Evolutionary conservation across 2,888 invertebrate genomes (phyloP).

Genomic region (Drosophila paucipuncta): DNA sequence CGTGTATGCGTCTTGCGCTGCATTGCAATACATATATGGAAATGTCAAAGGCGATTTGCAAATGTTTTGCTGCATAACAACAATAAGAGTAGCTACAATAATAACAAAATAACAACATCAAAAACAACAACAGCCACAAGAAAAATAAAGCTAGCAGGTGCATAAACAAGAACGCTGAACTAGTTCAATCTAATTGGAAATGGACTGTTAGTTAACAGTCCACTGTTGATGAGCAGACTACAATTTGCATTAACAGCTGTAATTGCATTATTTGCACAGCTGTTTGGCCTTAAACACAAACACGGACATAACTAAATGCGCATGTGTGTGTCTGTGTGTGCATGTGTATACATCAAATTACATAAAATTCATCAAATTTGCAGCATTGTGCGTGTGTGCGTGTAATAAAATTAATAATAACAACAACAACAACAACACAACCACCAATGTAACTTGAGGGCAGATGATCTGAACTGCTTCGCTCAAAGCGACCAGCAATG

Average conservation of each 20-base stretch:
- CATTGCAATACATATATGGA: neutral
- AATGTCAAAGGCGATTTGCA: conserved; percentile 7
- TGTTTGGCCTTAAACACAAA: conserved; percentile 35
- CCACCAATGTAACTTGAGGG: conserved; percentile 2
- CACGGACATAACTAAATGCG: conserved; percentile 3
- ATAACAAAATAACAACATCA: conserved; percentile 24
- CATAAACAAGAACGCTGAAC: conserved; percentile 53
- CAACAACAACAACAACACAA: neutral
- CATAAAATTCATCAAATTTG: conserved; percentile 51
- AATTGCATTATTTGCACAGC: conserved; percentile 60
- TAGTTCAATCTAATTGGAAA: conserved; percentile 45
- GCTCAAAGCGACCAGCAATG: conserved; percentile 32
- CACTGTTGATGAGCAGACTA: conserved; percentile 26
- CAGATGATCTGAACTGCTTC: conserved; percentile 25
- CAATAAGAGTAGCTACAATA: conserved; percentile 14
- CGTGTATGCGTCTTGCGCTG: conserved; percentile 1
- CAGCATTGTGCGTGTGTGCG: conserved; percentile 9
- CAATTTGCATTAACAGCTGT: conserved; percentile 59
- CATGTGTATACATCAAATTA: conserved; percentile 41
- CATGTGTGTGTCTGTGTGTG: conserved; percentile 8
- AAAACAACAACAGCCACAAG: conserved; percentile 12
- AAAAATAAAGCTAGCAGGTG: conserved; percentile 41
- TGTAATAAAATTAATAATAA: conserved; percentile 16
- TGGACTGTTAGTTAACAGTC: conserved; percentile 49
- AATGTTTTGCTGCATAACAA: conserved; percentile 39